phyloP scores from a whole-genome alignment of 2,113 vertebrate species.

The Sylvicapra grimmia region DNA sequence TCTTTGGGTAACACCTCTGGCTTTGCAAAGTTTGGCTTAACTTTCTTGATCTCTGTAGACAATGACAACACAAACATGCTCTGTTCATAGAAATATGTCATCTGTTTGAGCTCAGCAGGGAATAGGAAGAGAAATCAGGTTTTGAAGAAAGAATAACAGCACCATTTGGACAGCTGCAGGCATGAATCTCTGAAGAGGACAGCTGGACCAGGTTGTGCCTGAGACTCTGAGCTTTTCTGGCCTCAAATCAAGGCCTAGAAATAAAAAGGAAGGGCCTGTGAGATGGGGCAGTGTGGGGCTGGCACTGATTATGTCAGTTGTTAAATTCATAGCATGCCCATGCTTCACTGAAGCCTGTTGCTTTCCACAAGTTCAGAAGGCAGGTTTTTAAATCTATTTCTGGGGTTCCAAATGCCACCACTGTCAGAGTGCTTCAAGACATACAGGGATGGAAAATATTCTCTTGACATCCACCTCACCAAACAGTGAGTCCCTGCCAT shows the following conservation, averaged over 20 bases:
- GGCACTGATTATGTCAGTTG: not conserved
- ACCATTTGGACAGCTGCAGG: not conserved
- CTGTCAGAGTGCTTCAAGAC: not conserved
- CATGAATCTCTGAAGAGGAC: not conserved
- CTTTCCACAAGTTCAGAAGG: not conserved
- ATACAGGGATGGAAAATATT: not conserved
- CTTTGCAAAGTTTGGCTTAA: conserved; percentile 42
- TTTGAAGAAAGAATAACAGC: not conserved
- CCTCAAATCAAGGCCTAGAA: not conserved
- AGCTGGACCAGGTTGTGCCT: not conserved
- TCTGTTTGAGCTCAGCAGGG: conserved; percentile 44
- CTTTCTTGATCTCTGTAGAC: conserved; percentile 46
- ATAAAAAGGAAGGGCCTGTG: not conserved
- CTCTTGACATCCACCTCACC: not conserved
- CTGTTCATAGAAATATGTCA: conserved; percentile 49
- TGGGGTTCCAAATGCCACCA: not conserved
- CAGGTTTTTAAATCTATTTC: conserved; percentile 4
- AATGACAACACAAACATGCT: conserved; percentile 37
- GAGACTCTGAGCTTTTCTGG: not conserved
- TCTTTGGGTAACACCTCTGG: not conserved
- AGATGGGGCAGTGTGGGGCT: not conserved
- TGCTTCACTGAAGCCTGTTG: not conserved
- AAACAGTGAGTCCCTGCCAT: not conserved
- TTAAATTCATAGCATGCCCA: not conserved
- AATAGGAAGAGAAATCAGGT: not conserved